Base-by-base conservation (phyloP, 2,113 vertebrate species). In the Gambusia holbrooki region DNA sequence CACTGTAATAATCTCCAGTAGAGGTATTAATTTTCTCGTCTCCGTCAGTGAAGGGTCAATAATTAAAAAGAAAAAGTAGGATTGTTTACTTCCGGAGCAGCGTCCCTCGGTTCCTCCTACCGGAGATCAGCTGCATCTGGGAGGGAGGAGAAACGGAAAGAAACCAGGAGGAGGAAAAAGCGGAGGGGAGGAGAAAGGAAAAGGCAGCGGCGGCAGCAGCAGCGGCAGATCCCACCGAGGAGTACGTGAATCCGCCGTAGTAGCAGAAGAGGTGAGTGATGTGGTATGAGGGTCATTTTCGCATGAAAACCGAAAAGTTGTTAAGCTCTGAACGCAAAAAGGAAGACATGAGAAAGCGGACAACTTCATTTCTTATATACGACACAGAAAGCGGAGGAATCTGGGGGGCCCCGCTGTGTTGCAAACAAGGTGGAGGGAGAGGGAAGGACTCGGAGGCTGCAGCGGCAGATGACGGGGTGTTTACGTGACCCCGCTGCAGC, bases 41-140 rank as follows among this genome's bases (percentile, higher is more conserved):
- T 48, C 15, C 5, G 14, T 48, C 45, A 48, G 17, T 48, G 45
- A 48, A 48, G 17, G 35, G 35, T 37, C 35, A 37, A 37, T 37
- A 37, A 37, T 37, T 37, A 37, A 37, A 37, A 48, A 48, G 5
- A 48, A 58, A 25, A 37, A 15, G 33, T 40, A 69, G 73, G 74
- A 75, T 69, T 69, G 76, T 92, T 85, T 76, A 84, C 88, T 93
- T 93, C 91, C 91, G 91, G 89, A 87, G 81, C 89, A 87, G 87
- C 77, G 82, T 87, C 70, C 69, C 81, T 72, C 74, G 75, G 71
- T 84, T 76, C 83, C 86, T 86, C 81, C 88, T 86, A 66, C 51
- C 65, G 82, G 88, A 83, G 68, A 81, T 27, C 65, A 71, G 89
- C 76, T 48, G 86, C 87, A 89, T 89, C 81, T 81, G 87, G 78